These are phyloP conservation scores for Anguilla japonica DNA, from an alignment of 2,113 vertebrate genomes.

Conservation along the genomic window DNA sequence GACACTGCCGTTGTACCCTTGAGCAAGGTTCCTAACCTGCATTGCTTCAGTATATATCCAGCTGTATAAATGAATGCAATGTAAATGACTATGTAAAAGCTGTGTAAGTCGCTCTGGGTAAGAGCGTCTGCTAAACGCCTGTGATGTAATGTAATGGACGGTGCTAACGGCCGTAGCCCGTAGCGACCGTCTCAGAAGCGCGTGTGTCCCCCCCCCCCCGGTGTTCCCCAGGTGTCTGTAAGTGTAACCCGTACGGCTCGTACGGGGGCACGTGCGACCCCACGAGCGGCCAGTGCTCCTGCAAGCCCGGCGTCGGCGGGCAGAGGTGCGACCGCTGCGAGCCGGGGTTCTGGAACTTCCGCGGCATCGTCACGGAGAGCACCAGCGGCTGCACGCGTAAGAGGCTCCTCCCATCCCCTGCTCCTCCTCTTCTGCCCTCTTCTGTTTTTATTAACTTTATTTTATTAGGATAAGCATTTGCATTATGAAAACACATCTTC, in stretches of 20 bases:
- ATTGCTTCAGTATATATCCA: too few relatives aligned
- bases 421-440: neutral
- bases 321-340: constrained; percentile 94
- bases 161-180: too few relatives aligned
- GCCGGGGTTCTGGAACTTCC: constrained; percentile 97
- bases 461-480: too few relatives aligned
- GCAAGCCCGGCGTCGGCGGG: constrained; percentile 91
- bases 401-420: constrained; percentile 34
- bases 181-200: neutral
- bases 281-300: constrained; percentile 85
- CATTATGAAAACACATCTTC: too few relatives aligned
- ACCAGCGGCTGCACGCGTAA: constrained; percentile 94
- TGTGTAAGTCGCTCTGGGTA: too few relatives aligned
- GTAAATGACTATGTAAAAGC: too few relatives aligned
- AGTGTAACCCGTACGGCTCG: constrained; percentile 87
- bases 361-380: constrained; percentile 90
- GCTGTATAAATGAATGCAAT: too few relatives aligned
- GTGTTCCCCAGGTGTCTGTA: constrained; percentile 78
- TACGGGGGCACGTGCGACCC: constrained; percentile 85
- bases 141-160: too few relatives aligned
- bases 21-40: too few relatives aligned
- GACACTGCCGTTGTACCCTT: too few relatives aligned
- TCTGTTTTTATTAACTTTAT: neutral
- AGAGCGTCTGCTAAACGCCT: too few relatives aligned
- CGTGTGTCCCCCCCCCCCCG: neutral